Conservation (phyloP, 2,888 invertebrate species). For the Eupithecia exiguata region DNA sequence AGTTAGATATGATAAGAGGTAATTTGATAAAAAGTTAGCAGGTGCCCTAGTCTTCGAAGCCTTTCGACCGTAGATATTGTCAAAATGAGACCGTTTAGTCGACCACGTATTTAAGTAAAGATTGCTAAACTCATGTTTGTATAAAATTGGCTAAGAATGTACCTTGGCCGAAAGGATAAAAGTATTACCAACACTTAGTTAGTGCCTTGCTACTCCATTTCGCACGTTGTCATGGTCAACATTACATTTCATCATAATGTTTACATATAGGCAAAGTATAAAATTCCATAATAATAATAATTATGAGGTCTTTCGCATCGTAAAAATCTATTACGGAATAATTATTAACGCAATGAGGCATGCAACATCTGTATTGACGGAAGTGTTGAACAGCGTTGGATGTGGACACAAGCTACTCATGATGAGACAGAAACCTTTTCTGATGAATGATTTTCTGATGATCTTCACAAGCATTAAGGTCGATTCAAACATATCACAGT, state of each 20-base stretch:
- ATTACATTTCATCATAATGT: constrained; percentile 1
- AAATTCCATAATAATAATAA: not conserved
- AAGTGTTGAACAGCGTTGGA: not conserved
- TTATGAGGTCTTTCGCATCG: not conserved
- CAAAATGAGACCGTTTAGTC: not conserved
- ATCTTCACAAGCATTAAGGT: too few relatives aligned
- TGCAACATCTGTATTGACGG: not conserved
- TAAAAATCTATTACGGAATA: constrained; percentile 6
- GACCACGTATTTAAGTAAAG: not conserved
- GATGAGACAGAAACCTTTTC: not conserved
- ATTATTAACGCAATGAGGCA: constrained; percentile 1
- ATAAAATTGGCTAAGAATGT: constrained; percentile 16
- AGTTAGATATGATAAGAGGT: not conserved
- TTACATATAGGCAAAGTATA: not conserved
- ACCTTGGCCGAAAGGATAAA: constrained; percentile 14
- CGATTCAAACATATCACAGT: too few relatives aligned
- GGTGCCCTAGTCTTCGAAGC: not conserved
- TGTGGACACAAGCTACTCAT: not conserved
- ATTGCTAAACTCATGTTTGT: constrained; percentile 11
- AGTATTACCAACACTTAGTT: constrained; percentile 7
- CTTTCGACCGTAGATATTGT: not conserved
- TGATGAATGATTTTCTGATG: too few relatives aligned
- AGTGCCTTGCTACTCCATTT: constrained; percentile 12
- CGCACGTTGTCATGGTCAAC: not conserved
- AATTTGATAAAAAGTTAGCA: not conserved